Evolutionary conservation across 2,888 invertebrate species (phyloP).

Genomic region (Meganola albula): DNA sequence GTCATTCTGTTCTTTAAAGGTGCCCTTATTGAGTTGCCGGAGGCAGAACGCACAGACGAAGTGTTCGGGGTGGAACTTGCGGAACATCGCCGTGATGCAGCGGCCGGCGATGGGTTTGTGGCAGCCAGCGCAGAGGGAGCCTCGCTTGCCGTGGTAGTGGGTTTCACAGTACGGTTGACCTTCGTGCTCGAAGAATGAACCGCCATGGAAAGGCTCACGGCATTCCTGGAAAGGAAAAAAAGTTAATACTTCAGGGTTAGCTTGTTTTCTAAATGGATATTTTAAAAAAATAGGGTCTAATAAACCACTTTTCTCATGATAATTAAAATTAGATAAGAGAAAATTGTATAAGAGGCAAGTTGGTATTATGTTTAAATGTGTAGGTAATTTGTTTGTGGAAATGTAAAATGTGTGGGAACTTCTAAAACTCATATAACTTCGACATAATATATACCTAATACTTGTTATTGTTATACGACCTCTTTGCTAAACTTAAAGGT

Average conservation of each 20-base stretch:
- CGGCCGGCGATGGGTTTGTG: slow-evolving; percentile 98
- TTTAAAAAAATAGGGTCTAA: background rate
- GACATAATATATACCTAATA: too few species aligned
- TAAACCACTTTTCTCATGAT: too few species aligned
- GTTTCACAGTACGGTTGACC: slow-evolving; percentile 99
- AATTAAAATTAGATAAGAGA: too few species aligned
- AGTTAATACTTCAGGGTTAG: background rate
- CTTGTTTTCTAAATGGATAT: background rate
- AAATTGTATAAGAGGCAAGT: too few species aligned
- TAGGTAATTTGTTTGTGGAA: too few species aligned
- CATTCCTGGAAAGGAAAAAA: slow-evolving; percentile 87
- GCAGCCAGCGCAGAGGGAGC: slow-evolving; percentile 98
- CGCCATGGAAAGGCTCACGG: slow-evolving; percentile 96
- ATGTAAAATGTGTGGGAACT: too few species aligned
- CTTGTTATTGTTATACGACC: too few species aligned
- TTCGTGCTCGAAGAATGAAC: slow-evolving; percentile 99
- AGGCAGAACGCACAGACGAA: slow-evolving; percentile 99
- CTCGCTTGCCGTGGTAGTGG: slow-evolving; percentile 98
- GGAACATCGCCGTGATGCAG: slow-evolving; percentile 99
- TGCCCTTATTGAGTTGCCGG: slow-evolving; percentile 98
- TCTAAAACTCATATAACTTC: too few species aligned
- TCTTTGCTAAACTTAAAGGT: too few species aligned
- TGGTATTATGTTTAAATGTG: too few species aligned
- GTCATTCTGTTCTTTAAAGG: slow-evolving; percentile 99
- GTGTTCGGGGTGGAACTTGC: slow-evolving; percentile 99